phyloP scores from a whole-genome alignment of 2,113 vertebrate genomes.

The Columba livia region DNA sequence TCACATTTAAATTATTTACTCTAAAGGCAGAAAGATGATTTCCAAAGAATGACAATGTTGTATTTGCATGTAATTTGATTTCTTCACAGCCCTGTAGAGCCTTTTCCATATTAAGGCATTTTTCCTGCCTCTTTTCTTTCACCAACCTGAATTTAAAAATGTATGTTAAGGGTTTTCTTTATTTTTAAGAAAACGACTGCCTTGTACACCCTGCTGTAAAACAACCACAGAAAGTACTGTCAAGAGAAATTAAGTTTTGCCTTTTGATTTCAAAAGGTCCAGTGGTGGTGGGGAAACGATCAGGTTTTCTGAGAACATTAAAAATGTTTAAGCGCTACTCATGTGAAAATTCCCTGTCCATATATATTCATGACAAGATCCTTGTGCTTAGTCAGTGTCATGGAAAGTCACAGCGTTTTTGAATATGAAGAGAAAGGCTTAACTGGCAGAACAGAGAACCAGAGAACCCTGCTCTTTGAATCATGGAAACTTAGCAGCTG shows the following conservation, averaged over 20 bases:
- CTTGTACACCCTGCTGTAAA: not conserved
- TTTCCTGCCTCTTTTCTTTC: not conserved
- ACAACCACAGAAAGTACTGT: not conserved
- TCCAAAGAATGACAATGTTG: not conserved
- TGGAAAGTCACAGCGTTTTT: slow-evolving; percentile 16
- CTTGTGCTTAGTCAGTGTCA: not conserved
- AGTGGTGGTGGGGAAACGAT: not conserved
- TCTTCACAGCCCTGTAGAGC: not conserved
- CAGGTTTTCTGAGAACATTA: not conserved
- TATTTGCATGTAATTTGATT: not conserved
- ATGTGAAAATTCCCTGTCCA: not conserved
- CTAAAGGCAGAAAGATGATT: not conserved
- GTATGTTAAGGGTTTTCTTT: not conserved
- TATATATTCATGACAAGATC: slow-evolving; percentile 32
- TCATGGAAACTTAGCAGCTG: not conserved
- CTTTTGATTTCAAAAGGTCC: slow-evolving; percentile 6
- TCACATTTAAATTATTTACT: not conserved
- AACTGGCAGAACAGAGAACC: not conserved
- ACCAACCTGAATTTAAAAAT: not conserved
- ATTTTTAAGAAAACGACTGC: not conserved
- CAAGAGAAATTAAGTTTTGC: slow-evolving; percentile 13
- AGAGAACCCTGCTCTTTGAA: not conserved
- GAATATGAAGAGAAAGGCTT: slow-evolving; percentile 10
- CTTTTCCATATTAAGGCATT: not conserved
- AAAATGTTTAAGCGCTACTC: not conserved